Evolutionary conservation across 1,140 invertebrate genomes (phyloP).

Genomic region (Trypoxylus dichotomus): DNA sequence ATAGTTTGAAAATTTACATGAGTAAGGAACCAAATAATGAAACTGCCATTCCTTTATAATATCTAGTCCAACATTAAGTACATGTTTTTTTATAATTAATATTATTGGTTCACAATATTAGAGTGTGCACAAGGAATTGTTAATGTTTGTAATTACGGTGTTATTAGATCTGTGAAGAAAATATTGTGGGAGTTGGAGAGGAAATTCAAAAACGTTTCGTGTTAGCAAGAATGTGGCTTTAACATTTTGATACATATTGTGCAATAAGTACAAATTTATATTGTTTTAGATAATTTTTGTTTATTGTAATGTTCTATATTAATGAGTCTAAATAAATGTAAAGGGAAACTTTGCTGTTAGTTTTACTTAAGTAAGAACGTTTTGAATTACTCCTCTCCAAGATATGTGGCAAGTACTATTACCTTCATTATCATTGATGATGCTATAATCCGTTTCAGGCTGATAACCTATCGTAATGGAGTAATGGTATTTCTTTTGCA

Average conservation of each 20-base stretch:
- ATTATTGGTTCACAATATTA: slow-evolving; percentile 21
- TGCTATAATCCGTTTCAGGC: no score
- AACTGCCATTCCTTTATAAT: slow-evolving; percentile 26
- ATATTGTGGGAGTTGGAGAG: neutral
- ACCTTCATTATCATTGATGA: no score
- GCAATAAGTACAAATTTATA: slow-evolving; percentile 27
- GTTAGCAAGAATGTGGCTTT: slow-evolving; percentile 5
- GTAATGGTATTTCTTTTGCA: no score
- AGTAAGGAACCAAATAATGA: neutral
- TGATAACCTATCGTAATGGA: no score
- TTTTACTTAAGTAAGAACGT: neutral
- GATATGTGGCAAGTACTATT: no score
- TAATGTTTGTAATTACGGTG: neutral
- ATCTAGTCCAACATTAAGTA: slow-evolving; percentile 19
- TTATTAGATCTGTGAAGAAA: slow-evolving; percentile 14
- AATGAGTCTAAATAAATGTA: slow-evolving; percentile 27
- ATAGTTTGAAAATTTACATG: slow-evolving; percentile 33
- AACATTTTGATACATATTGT: slow-evolving; percentile 24
- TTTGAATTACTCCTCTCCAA: no score
- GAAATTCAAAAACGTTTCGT: neutral
- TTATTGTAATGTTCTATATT: slow-evolving; percentile 23
- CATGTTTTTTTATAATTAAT: neutral
- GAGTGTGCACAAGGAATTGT: slow-evolving; percentile 9
- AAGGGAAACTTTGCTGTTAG: neutral
- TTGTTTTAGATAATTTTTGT: slow-evolving; percentile 23